Conservation (phyloP, 2,797 vertebrate species). For the Chrysolophus pictus region DNA sequence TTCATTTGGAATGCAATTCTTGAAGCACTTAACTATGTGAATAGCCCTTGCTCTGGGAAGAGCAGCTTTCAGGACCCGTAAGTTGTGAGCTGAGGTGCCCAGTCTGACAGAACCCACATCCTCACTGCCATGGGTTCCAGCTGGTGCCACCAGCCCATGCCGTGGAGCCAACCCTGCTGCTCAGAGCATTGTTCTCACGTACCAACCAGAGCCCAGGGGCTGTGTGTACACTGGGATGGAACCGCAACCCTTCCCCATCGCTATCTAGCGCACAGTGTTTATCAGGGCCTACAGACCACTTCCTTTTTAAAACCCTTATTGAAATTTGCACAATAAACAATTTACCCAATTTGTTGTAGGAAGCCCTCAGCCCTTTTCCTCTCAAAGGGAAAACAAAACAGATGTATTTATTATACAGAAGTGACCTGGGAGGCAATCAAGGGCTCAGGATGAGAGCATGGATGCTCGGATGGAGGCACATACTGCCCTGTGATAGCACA, state of each 20-base stretch:
- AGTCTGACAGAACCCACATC: background rate
- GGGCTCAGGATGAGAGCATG: background rate
- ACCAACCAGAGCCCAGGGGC: slow-evolving; percentile 17
- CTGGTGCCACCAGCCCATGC: background rate
- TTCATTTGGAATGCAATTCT: background rate
- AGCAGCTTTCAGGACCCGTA: background rate
- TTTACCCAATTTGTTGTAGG: slow-evolving; percentile 62
- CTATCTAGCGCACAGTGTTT: slow-evolving; percentile 59
- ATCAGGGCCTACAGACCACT: slow-evolving; percentile 73
- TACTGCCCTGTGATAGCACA: background rate
- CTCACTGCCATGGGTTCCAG: background rate
- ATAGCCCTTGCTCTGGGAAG: background rate
- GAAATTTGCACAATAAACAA: slow-evolving; percentile 76
- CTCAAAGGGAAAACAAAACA: slow-evolving; percentile 34
- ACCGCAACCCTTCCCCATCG: slow-evolving; percentile 47
- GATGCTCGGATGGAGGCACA: background rate
- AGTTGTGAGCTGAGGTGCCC: background rate
- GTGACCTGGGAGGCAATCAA: background rate
- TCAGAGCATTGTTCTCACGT: slow-evolving; percentile 6
- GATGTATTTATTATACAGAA: slow-evolving; percentile 34
- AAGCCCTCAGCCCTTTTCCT: slow-evolving; percentile 66
- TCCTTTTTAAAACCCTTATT: slow-evolving; percentile 72
- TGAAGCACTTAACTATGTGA: background rate
- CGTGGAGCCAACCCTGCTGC: background rate
- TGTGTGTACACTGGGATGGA: slow-evolving; percentile 53